phyloP scores from a whole-genome alignment of 64 coral and sea anemone species.

The Trachythela sp. region DNA sequence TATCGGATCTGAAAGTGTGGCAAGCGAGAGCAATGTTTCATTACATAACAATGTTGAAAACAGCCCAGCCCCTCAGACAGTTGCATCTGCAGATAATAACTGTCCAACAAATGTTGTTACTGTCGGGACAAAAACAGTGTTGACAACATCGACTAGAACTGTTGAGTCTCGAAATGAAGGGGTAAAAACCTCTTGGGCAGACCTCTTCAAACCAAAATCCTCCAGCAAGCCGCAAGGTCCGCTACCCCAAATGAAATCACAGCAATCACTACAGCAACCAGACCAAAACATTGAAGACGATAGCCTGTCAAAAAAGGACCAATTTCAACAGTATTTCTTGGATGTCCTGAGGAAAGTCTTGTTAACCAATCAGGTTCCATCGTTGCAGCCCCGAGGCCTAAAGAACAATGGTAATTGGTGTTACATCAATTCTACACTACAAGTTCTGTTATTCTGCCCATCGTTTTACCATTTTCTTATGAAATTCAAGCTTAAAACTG shows the following conservation, averaged over 20 bases:
- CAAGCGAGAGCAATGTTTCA: too few relatives aligned
- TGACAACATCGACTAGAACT: background rate
- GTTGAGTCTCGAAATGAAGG: background rate
- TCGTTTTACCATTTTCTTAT: constrained; percentile 83
- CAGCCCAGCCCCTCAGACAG: background rate
- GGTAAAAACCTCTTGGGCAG: constrained; percentile 1
- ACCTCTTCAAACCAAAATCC: constrained; percentile 5
- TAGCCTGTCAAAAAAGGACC: background rate
- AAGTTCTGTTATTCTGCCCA: constrained; percentile 70
- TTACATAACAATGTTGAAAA: background rate
- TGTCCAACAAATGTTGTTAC: background rate
- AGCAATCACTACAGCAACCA: background rate
- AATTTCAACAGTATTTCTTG: background rate
- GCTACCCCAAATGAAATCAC: background rate
- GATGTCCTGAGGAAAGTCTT: background rate
- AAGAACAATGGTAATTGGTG: constrained; percentile 96
- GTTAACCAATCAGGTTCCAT: constrained; percentile 1
- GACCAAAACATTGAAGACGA: background rate
- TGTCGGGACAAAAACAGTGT: background rate
- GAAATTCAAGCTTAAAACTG: constrained; percentile 61
- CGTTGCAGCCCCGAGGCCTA: constrained; percentile 50
- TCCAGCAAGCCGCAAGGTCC: background rate
- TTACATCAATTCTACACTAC: constrained; percentile 98
- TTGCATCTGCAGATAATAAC: background rate
- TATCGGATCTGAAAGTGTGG: too few relatives aligned